Base-by-base conservation (phyloP, 2,888 invertebrate species). In the Notodromas monacha region DNA sequence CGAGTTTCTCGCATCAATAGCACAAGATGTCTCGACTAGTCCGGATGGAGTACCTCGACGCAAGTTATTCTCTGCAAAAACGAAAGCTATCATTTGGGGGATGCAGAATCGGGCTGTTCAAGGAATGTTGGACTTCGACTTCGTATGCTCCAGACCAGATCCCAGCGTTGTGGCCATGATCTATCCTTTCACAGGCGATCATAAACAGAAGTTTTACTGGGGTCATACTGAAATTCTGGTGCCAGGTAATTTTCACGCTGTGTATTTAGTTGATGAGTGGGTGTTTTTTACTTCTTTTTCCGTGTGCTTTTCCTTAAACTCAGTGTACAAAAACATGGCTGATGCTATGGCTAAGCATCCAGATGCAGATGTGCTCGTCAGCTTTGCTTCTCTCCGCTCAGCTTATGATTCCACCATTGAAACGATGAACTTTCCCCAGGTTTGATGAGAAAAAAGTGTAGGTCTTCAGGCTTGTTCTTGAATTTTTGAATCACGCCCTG, bases 161-260 rank as follows among this genome's bases (percentile, higher is more conserved):
- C 89, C 89, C 2, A 57, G 57, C 2, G 60, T 96, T 2, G 84
- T 79, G 1, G 89, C 89, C 15, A 73, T 92, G 47, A 81, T 92
- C 16, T 96, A 96, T 52, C 96, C 96, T 0, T 86, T 96, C 54
- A 84, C 73, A 10, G 52, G 50, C 26, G 89, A 96, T 50, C 92
- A 96, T 52, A 89, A 86, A 47, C 89, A 89, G 53, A 99, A 96
- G 51, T 96, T 79, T 55, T 99, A 99, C 50, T 96, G 89, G 68
- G 96, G 96, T 1, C 92, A 96, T 52, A 84, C 89, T 47, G 92
- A 92, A 48, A 69, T 86, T 29, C 61, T 84, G 14, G 66, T 84
- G 43, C 72, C 66, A 38, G 50, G 50, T 51, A 16, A 16, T 13
- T n/a, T n/a, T n/a, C n/a, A n/a, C n/a, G n/a, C n/a, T n/a, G n/a